These are phyloP conservation scores for Erebia ligea DNA, from an alignment of 2,888 invertebrate genomes.

Conservation along the genomic window DNA sequence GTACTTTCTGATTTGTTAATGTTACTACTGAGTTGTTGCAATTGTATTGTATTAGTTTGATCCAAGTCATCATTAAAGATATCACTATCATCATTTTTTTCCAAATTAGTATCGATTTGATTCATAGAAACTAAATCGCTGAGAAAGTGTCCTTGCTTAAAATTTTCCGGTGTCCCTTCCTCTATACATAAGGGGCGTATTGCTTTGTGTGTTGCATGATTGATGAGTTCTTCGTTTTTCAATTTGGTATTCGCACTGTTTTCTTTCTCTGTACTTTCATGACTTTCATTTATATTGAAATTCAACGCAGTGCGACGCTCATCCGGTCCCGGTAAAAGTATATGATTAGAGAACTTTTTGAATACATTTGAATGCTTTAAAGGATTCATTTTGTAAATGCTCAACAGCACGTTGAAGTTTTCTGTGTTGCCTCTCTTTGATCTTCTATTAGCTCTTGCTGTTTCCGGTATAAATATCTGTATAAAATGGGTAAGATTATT, in stretches of 20 bases:
- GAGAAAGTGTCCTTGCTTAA: conserved; percentile 36
- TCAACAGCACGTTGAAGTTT: conserved; percentile 61
- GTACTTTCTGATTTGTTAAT: neutral
- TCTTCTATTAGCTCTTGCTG: conserved; percentile 19
- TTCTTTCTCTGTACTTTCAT: conserved; percentile 57
- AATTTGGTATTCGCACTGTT: conserved; percentile 46
- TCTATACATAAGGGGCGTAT: conserved; percentile 40
- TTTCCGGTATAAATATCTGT: conserved; percentile 26
- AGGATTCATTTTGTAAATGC: conserved; percentile 67
- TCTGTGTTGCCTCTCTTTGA: conserved; percentile 47
- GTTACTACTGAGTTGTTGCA: neutral
- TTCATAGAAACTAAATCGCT: conserved; percentile 13
- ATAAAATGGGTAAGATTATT: neutral
- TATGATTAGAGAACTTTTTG: conserved; percentile 56
- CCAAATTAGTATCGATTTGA: neutral
- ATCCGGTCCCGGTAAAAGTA: conserved; percentile 52
- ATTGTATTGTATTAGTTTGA: neutral
- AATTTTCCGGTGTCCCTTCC: conserved; percentile 46
- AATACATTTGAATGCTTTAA: conserved; percentile 61
- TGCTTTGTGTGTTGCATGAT: conserved; percentile 40
- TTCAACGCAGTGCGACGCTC: conserved; percentile 46
- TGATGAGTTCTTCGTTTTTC: conserved; percentile 53
- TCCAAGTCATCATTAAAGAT: conserved; percentile 7
- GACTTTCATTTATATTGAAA: conserved; percentile 60
- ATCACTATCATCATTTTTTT: conserved; percentile 8